phyloP scores from a whole-genome alignment of 2,888 invertebrate genomes.

The Rhamphomyia laevipes region DNA sequence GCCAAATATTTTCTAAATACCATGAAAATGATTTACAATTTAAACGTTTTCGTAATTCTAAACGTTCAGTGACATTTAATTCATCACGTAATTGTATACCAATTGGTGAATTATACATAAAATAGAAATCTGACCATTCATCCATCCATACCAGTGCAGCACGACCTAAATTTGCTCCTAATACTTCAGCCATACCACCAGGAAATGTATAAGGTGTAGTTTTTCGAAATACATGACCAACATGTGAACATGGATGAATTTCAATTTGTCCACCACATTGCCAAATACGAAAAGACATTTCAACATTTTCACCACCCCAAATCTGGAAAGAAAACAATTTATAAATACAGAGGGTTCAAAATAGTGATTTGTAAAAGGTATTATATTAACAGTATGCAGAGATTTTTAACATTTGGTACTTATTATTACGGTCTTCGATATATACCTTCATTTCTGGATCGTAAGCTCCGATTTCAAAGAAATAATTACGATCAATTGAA shows the following conservation, averaged over 20 bases:
- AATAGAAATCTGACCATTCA: constrained; percentile 87
- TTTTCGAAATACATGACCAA: constrained; percentile 85
- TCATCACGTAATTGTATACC: constrained; percentile 1
- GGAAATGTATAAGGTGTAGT: constrained; percentile 93
- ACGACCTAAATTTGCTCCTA: constrained; percentile 81
- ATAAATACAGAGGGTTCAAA: not conserved
- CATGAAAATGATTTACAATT: constrained; percentile 81
- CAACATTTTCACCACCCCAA: constrained; percentile 98
- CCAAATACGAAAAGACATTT: constrained; percentile 94
- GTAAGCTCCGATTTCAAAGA: constrained; percentile 78
- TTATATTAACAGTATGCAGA: not conserved
- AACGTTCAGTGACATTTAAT: constrained; percentile 45
- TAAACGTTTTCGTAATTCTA: constrained; percentile 56
- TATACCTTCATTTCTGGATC: constrained; percentile 73
- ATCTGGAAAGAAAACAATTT: constrained; percentile 38
- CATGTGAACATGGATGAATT: constrained; percentile 86
- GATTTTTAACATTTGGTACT: not conserved
- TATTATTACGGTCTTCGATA: constrained; percentile 40
- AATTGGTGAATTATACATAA: constrained; percentile 63
- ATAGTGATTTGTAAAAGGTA: no score
- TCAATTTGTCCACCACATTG: constrained; percentile 86
- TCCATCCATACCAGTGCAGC: constrained; percentile 98
- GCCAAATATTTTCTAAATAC: constrained; percentile 93
- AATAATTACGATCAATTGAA: constrained; percentile 73
- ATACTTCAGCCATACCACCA: constrained; percentile 68